phyloP scores from a whole-genome alignment of 2,888 invertebrate genomes.

The Drosophila suboccidentalis region DNA sequence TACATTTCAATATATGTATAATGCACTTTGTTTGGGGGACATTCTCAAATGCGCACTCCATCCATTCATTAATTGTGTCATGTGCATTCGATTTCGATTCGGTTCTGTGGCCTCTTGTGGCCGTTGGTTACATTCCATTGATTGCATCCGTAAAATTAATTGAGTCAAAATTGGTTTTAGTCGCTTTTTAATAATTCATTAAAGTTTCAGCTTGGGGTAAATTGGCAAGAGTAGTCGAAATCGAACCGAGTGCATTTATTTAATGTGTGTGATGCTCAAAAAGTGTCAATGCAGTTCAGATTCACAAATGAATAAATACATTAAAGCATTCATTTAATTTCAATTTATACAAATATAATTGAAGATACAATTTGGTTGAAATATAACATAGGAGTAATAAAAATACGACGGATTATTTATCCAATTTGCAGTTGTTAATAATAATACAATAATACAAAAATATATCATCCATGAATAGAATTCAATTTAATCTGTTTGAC shows the following conservation, averaged over 20 bases:
- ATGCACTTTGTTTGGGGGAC: constrained; percentile 33
- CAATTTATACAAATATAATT: background rate
- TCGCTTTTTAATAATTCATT: constrained; percentile 39
- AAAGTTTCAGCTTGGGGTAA: constrained; percentile 17
- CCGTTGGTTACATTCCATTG: constrained; percentile 45
- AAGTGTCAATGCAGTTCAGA: background rate
- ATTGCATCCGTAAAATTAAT: constrained; percentile 47
- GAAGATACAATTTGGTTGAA: background rate
- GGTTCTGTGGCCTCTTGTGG: constrained; percentile 34
- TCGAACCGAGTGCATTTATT: constrained; percentile 19
- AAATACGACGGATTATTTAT: background rate
- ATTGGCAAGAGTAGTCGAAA: constrained; percentile 11
- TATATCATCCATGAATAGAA: background rate
- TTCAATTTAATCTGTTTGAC: background rate
- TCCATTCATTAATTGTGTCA: constrained; percentile 14
- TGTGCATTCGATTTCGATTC: constrained; percentile 4
- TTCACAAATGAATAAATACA: constrained; percentile 1
- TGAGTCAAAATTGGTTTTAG: constrained; percentile 46
- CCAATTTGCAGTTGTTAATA: background rate
- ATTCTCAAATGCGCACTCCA: constrained; percentile 3
- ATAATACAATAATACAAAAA: background rate
- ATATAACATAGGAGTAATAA: background rate
- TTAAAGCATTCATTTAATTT: background rate
- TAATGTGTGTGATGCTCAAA: background rate
- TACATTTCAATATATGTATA: constrained; percentile 49